Percentiles rank a stretch among this genome's conserved stretches.
These are phyloP conservation scores for Dryoscopus gambensis DNA, from an alignment of 2,113 vertebrate species.

Conservation along the genomic window DNA sequence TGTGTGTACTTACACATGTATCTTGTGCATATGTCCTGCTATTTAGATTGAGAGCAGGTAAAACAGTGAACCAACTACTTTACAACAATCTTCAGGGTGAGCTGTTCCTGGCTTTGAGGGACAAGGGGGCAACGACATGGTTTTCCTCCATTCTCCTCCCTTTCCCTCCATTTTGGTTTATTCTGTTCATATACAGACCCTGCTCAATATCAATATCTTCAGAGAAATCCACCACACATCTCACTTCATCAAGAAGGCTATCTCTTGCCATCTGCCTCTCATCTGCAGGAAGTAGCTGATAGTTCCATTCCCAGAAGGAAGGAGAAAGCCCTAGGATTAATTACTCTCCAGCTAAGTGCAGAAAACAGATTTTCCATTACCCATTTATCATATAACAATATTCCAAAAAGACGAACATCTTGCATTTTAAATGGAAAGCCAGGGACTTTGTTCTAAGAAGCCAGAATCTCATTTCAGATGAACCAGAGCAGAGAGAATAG, in stretches of 20 bases:
- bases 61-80: background rate
- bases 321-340: background rate
- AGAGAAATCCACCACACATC: background rate
- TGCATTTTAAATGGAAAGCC: background rate
- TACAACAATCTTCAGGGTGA: background rate
- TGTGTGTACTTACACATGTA: background rate
- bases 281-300: background rate
- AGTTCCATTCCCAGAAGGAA: background rate
- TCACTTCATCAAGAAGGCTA: background rate
- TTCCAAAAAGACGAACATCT: background rate
- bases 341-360: background rate
- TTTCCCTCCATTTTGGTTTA: background rate
- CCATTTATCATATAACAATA: background rate
- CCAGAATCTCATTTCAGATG: background rate
- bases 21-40: background rate
- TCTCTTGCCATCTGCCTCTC: background rate
- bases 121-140: background rate
- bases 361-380: background rate
- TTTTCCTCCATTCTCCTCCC: background rate
- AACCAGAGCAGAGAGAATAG: background rate
- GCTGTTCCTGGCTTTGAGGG: background rate
- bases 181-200: background rate
- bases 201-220: background rate
- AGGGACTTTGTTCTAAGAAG: background rate
- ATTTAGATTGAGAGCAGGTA: background rate